Evolutionary conservation across 2,113 vertebrate genomes (phyloP), one percentile per base, ranked within the genome.

Genomic region (Heloderma charlesbogerti): DNA sequence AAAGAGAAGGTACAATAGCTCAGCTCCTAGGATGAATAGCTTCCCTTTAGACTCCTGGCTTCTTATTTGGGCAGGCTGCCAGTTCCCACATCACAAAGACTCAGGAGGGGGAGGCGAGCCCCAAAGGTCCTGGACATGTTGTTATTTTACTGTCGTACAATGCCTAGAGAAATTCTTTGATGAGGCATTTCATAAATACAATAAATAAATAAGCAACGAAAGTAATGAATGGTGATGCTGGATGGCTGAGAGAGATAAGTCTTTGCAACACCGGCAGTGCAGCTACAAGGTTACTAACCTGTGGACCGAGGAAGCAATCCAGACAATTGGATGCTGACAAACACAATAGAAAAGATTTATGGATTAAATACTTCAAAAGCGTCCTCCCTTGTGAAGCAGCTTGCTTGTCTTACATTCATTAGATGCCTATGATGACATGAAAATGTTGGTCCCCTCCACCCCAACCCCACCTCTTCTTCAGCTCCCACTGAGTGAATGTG

Each of bases 251-350:
- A 94, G 94, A 71, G 91, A 92, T 45, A 84, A 95, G 22, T n/a
- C 54, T 94, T 94, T 84, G 77, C 94, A 87, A 91, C 74, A 93
- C 91, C 63, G 94, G 43, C 91, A 91, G 80, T 45, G 66, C 43
- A 63, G 90, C 88, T 92, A 79, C 37, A 86, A 81, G 86, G 51
- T 88, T 93, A 72, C 43, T 95, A 95, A 94, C 90, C 87, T 84
- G 51, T 91, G 93, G 94, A 94, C 66, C 89, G 89, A 90, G 85
- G 71, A 94, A 94, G 94, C 95, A 85, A 71, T 2, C 8, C 69
- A 91, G 94, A 86, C 95, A 91, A 95, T 93, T 92, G 81, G 91
- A 84, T 92, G 74, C 90, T 90, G 92, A 94, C 92, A 91, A 95
- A 72, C 27, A 90, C 31, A 94, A 86, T 89, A 66, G 69, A 93